Evolutionary conservation across 2,888 invertebrate genomes (phyloP), one percentile per base, ranked within the genome.

Genomic region (Netelia inedita): DNA sequence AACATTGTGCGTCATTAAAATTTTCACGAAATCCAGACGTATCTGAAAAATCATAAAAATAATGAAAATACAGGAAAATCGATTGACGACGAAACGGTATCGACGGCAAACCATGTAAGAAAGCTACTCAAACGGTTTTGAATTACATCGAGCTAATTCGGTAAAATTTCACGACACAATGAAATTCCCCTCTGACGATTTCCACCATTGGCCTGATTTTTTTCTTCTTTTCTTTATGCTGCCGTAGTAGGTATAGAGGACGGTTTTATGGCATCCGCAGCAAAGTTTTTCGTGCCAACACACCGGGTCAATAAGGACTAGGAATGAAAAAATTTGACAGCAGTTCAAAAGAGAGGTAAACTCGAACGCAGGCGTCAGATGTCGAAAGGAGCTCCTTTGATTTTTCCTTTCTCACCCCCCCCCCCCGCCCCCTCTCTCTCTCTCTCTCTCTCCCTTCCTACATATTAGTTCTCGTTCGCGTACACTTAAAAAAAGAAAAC

Each of bases 91-190:
- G 57, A 43, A 46, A 61, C 10, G 53, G 46, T 55, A 35, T 53
- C 11, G 50, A 35, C 19, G 69, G 59, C 50, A 66, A 82, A 79
- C 65, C 75, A 73, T 81, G 69, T 71, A 78, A 61, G 59, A 78
- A 59, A 59, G 50, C 71, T 69, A 10, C 50, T 65, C 69, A 72
- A 81, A 69, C 57, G 72, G 75, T 87, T 86, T 92, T 87, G 89
- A 89, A 88, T 91, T 90, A 89, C 91, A 90, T 87, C 90, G 82
- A 87, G 92, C 91, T 90, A 92, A 92, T 92, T 90, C 89, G 84
- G 79, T 86, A 79, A 85, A 69, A 86, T 68, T 85, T 82, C 35
- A 66, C 46, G 19, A 73, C 68, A 78, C 61, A 86, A 85, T 66
- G 66, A 71, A 79, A 71, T 6, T 21, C 80, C 79, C 76, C 59